phyloP scores from a whole-genome alignment of 2,888 invertebrate genomes.

The Agrotis clavis region DNA sequence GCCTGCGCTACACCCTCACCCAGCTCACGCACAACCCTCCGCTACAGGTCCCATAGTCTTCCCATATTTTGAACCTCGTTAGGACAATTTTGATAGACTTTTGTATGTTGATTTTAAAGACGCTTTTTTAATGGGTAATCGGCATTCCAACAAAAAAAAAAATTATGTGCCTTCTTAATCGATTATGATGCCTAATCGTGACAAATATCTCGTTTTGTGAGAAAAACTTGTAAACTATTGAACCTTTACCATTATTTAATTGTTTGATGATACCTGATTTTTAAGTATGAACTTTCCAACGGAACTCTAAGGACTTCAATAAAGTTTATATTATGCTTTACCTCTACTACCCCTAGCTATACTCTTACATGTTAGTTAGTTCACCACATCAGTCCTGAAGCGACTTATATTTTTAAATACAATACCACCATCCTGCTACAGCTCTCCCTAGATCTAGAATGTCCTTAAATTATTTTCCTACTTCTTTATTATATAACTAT shows the following conservation, averaged over 20 bases:
- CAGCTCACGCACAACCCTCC: constrained; percentile 51
- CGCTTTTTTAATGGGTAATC: not conserved
- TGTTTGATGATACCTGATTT: too few relatives aligned
- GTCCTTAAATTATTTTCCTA: not conserved
- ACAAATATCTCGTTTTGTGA: too few relatives aligned
- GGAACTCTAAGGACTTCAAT: not conserved
- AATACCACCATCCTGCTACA: too few relatives aligned
- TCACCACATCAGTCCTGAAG: not conserved
- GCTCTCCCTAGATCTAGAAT: not conserved
- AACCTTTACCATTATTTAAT: too few relatives aligned
- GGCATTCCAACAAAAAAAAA: not conserved
- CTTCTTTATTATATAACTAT: not conserved
- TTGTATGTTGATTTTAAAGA: not conserved
- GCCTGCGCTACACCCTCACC: constrained; percentile 56
- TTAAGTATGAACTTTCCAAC: not conserved
- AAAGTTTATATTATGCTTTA: too few relatives aligned
- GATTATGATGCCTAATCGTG: not conserved
- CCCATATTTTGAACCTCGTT: not conserved
- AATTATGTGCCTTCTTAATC: not conserved
- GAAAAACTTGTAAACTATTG: not conserved
- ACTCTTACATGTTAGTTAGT: not conserved
- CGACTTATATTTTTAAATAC: not conserved
- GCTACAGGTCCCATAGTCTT: not conserved
- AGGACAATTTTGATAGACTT: constrained; percentile 1
- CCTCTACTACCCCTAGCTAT: not conserved